phyloP scores from a whole-genome alignment of 2,113 vertebrate genomes.

The Mobula hypostoma region DNA sequence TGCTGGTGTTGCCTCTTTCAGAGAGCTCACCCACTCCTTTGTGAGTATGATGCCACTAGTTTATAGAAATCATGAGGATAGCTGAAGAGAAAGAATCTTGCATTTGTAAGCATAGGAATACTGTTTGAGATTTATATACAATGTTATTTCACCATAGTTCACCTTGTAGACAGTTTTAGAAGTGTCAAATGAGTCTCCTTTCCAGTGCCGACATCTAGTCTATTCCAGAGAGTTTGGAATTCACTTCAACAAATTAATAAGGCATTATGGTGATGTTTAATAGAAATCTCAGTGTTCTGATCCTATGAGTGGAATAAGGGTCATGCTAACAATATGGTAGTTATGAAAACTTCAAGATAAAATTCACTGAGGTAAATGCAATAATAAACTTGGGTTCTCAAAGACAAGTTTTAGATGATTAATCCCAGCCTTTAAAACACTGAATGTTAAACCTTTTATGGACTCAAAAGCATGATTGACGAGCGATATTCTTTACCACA shows the following conservation, averaged over 20 bases:
- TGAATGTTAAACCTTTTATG: slow-evolving; percentile 1
- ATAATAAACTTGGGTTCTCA: neutral
- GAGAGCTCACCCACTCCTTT: too few species aligned
- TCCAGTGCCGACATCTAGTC: neutral
- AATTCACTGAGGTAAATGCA: neutral
- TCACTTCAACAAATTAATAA: neutral
- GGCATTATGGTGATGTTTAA: neutral
- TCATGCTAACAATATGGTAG: neutral
- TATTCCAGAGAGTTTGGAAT: slow-evolving; percentile 40
- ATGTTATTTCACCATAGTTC: neutral
- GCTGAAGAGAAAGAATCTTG: neutral
- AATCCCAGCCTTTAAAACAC: neutral
- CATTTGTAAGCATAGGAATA: neutral
- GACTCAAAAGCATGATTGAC: neutral
- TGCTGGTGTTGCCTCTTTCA: too few species aligned
- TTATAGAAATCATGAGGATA: neutral
- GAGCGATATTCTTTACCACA: neutral
- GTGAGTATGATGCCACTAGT: neutral
- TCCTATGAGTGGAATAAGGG: neutral
- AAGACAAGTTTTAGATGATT: neutral
- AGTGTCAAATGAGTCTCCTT: neutral
- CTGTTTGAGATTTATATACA: neutral
- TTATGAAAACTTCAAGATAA: slow-evolving; percentile 2
- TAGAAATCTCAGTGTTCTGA: neutral
- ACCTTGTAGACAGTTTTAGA: neutral